Evolutionary conservation across 2,888 invertebrate genomes (phyloP).

Genomic region (Xylophagus ater): DNA sequence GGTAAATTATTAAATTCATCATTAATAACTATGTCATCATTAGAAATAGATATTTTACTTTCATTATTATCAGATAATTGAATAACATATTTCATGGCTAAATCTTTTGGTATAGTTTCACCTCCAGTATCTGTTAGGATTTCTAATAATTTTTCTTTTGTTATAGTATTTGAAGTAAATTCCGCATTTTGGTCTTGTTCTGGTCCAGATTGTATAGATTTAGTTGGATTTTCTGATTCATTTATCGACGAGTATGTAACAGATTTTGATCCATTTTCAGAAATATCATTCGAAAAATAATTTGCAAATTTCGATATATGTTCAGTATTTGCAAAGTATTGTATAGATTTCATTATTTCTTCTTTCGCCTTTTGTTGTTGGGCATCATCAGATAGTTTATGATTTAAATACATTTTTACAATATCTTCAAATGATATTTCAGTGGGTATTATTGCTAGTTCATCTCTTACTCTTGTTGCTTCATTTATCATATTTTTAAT

Average conservation of each 20-base stretch:
- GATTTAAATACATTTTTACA: conserved; percentile 53
- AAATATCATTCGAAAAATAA: neutral
- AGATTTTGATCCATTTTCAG: no score
- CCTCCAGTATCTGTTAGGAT: conserved; percentile 14
- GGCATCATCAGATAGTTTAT: no score
- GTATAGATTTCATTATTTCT: no score
- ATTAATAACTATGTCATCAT: conserved; percentile 2
- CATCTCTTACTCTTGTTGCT: conserved; percentile 31
- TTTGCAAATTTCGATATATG: conserved; percentile 28
- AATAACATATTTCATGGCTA: conserved; percentile 14
- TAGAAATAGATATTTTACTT: neutral
- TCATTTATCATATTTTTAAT: conserved; percentile 50
- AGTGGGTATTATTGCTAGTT: neutral
- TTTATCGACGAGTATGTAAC: no score
- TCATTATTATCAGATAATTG: conserved; percentile 9
- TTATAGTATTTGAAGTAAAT: conserved; percentile 1
- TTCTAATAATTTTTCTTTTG: conserved; percentile 9
- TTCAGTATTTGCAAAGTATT: conserved; percentile 48
- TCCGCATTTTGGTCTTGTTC: neutral
- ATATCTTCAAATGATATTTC: conserved; percentile 53
- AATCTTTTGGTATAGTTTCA: conserved; percentile 11
- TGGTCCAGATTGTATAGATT: neutral
- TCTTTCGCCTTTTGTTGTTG: no score
- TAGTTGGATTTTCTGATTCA: neutral
- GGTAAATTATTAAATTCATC: conserved; percentile 1